Base-by-base conservation (phyloP, 2,113 vertebrate genomes). In the Seriola quinqueradiata region DNA sequence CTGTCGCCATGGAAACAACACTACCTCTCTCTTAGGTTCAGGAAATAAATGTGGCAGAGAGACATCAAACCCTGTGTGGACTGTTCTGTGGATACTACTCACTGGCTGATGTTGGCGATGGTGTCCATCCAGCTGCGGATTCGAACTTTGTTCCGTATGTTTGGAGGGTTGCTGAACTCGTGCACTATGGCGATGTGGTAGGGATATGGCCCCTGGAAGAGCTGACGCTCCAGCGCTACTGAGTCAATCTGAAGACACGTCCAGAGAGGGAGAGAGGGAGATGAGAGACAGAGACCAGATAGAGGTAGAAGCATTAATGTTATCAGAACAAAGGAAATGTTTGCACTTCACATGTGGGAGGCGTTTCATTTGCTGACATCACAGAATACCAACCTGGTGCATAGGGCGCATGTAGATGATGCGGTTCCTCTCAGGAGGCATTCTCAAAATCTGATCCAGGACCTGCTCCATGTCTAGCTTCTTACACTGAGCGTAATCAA, bases 111-210 rank as follows among this genome's bases (percentile, higher is more conserved):
- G 93, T 99, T 99, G 63, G 98, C 97, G 59, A 99, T 98, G 0
- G 97, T 99, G 93, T 99, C 98, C 98, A 99, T 99, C 98, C 98
- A 99, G 90, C 97, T 99, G 19, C 98, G 97, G 71, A 99, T 95
- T 44, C 98, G 97, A 81, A 99, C 97, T 88, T 99, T 99, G 92
- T 99, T 99, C 71, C 97, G 95, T n/a, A 99, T 97, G 17, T 99
- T 99, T 61, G 98, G 98, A 2, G 98, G 98, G 76, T 98, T 99
- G 90, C 98, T 99, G 94, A 99, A 99, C 77, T 99, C 98, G 14
- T 99, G 98, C 82, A 99, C 98, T 14, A 99, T 95, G 50, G 97
- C 97, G 17, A 99, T 98, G 79, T 99, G 98, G 84, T 99, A 99
- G 0, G 98, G 97, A 77, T 99, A 99, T 0, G 98, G 98, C 0